phyloP scores from a whole-genome alignment of 2,888 invertebrate genomes.

The Epirrhoe alternata region DNA sequence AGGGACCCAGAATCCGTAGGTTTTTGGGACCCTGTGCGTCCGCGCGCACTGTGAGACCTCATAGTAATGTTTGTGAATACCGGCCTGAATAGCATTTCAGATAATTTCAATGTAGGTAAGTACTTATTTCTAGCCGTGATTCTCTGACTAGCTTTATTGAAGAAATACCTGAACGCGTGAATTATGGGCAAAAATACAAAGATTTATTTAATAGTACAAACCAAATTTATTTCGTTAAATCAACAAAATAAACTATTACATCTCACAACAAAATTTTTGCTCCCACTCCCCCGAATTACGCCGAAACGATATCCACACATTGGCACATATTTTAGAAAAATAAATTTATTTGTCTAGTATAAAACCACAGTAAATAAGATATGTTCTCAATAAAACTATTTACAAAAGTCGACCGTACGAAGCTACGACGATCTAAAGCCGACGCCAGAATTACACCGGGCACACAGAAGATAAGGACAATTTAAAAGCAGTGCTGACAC shows the following conservation, averaged over 20 bases:
- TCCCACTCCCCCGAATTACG: constrained; percentile 39
- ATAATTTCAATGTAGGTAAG: too few relatives aligned
- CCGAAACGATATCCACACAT: constrained; percentile 42
- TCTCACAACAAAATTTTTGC: constrained; percentile 46
- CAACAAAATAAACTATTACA: constrained; percentile 48
- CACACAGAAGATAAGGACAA: not conserved
- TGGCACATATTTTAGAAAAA: constrained; percentile 49
- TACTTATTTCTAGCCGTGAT: too few relatives aligned
- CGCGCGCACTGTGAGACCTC: too few relatives aligned
- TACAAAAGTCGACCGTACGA: constrained; percentile 39
- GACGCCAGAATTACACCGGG: constrained; percentile 16
- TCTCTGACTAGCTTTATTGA: too few relatives aligned
- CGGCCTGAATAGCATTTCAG: too few relatives aligned
- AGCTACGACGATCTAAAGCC: constrained; percentile 26
- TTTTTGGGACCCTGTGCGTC: too few relatives aligned
- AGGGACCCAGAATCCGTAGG: too few relatives aligned
- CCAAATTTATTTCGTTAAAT: constrained; percentile 49
- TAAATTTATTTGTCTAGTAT: constrained; percentile 44
- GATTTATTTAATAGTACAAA: constrained; percentile 43
- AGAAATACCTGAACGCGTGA: too few relatives aligned
- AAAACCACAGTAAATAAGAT: constrained; percentile 46
- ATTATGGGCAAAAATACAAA: constrained; percentile 18
- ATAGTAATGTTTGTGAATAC: too few relatives aligned
- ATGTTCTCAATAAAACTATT: constrained; percentile 46
- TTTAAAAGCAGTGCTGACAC: too few relatives aligned